Evolutionary conservation across 1,140 invertebrate genomes (phyloP).

Genomic region (Drosophila pseudoobscura): DNA sequence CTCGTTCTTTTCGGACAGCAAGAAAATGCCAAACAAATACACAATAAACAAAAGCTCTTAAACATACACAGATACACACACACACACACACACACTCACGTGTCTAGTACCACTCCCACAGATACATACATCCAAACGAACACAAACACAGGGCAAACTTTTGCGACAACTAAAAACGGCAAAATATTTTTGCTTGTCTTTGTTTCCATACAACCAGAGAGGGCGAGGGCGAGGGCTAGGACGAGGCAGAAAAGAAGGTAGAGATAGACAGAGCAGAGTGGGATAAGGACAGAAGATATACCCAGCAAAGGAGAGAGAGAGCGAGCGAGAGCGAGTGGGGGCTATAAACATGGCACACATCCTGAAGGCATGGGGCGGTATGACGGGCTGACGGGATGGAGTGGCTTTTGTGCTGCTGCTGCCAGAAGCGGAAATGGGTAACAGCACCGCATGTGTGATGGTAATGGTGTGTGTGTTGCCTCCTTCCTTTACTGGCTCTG

Average conservation of each 20-base stretch:
- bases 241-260: neutral
- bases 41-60: constrained; percentile 68
- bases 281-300: neutral
- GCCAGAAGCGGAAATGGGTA: constrained; percentile 79
- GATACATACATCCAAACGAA: constrained; percentile 9
- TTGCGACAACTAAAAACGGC: constrained; percentile 79
- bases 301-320: neutral
- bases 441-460: constrained; percentile 54
- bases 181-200: constrained; percentile 75
- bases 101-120: constrained; percentile 6
- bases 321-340: constrained; percentile 16
- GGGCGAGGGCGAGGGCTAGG: neutral
- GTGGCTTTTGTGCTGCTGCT: constrained; percentile 77
- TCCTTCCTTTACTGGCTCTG: neutral
- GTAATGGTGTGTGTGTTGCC: constrained; percentile 13
- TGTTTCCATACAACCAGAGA: constrained; percentile 36
- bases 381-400: constrained; percentile 14
- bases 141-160: constrained; percentile 54
- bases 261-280: neutral
- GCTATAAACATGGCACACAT: constrained; percentile 78
- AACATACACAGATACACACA: constrained; percentile 39
- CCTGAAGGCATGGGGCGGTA: constrained; percentile 62
- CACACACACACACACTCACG: constrained; percentile 21
- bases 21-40: constrained; percentile 71
- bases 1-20: constrained; percentile 45